Base-by-base conservation (phyloP, 2,113 vertebrate species). In the Passer domesticus region DNA sequence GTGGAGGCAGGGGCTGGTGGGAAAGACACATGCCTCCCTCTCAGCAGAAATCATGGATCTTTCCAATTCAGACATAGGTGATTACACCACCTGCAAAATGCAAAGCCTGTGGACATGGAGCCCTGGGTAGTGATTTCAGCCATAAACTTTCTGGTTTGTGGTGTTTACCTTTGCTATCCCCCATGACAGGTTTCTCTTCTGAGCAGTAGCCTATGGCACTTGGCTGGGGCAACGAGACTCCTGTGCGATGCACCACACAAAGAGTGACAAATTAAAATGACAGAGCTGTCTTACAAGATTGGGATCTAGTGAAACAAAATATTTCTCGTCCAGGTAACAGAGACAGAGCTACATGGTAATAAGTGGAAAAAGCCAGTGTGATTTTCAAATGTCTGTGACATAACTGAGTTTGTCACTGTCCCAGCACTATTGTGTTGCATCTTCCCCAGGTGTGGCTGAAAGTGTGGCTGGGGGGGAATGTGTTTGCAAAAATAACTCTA, bases 261-360 rank as follows among this genome's bases (percentile, higher is more conserved):
- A 93, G 94, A 97, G 97, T 97, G 97, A 98, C 98, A 98, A 98
- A 98, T 98, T 97, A 98, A 98, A 98, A 97, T 98, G 98, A 98
- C 98, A 98, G 95, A 92, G 86, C 96, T 98, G 98, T 98, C 98
- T 97, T 95, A 96, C 60, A 46, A 95, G 96, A 98, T 98, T 97
- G 97, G 94, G 96, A 97, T 97, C 97, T 96, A 96, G 95, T 92
- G 95, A 97, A 97, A 97, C 96, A 89, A 98, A 98, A 94, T 94
- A 97, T 96, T 98, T 97, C 95, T 96, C 89, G 94, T 90, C 96
- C 90, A 96, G 96, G 95, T 97, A 96, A 96, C 90, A 96, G 94
- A 96, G 96, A 96, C 92, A 97, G 73, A 73, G 77, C 94, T 96
- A 92, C 90, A 87, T 67, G 43, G 86, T 76, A 97, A 96, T 97